Evolutionary conservation across 2,113 vertebrate genomes (phyloP).

Genomic region (Poecile atricapillus): DNA sequence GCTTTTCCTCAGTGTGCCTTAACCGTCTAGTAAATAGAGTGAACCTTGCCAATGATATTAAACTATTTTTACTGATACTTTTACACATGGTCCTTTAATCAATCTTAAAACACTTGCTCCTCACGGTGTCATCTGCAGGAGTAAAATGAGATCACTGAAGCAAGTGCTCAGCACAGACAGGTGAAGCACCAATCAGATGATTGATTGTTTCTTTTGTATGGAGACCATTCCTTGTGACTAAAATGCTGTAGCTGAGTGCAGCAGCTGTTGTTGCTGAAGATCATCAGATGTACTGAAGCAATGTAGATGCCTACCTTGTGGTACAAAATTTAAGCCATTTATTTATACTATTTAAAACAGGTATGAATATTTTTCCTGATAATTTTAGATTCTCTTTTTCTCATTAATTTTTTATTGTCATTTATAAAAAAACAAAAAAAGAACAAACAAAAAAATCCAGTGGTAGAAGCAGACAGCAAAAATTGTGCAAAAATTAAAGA

Average conservation of each 20-base stretch:
- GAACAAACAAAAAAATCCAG: not conserved
- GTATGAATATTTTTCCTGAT: not conserved
- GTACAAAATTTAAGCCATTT: not conserved
- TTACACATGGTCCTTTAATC: fast-evolving
- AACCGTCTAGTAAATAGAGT: not conserved
- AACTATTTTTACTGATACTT: not conserved
- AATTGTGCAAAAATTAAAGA: not conserved
- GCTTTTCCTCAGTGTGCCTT: not conserved
- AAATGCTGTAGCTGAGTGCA: not conserved
- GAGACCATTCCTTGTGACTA: fast-evolving
- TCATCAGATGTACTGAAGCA: not conserved
- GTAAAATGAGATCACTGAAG: not conserved
- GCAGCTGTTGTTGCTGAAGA: not conserved
- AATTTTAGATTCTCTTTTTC: not conserved
- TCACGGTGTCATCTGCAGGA: not conserved
- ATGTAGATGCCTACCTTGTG: not conserved
- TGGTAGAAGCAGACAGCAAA: not conserved
- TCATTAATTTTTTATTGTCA: not conserved
- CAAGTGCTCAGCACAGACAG: not conserved
- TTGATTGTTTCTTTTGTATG: not conserved
- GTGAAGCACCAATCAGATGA: not conserved
- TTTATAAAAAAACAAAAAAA: not conserved
- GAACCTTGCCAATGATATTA: not conserved
- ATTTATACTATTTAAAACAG: not conserved
- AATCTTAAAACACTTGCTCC: not conserved